Base-by-base conservation (phyloP, 35 echinoderm and acorn worm genomes). In the Patiria miniata region DNA sequence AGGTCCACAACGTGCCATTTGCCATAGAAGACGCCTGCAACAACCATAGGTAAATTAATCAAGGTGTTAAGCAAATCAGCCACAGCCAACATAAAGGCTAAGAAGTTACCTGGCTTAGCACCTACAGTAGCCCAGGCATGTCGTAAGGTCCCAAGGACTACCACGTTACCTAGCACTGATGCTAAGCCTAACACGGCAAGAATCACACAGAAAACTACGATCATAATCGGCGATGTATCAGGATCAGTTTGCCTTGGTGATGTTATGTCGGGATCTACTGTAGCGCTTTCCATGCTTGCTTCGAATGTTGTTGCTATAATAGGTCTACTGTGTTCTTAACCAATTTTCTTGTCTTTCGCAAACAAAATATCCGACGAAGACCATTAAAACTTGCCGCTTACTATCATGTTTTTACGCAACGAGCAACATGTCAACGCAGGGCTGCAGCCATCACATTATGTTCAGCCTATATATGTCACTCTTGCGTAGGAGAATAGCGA, bases 1-100 rank as follows among this genome's bases (percentile, higher is more conserved):
- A 73, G 65, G 14, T 26, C 7, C 9, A 16, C 34, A 14, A 5
- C 29, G 7, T 21, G 19, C 58, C 61, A 73, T 23, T 73, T 10
- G 65, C 29, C 34, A 34, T 36, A 14, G 21, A 7, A 14, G 34
- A 73, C 65, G 7, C 65, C 65, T 32, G 29, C 30, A 14, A 73
- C 14, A 34, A 73, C 65, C 26, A 73, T 14, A 26, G 65, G 65
- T 10, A 73, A 23, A 34, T 73, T 73, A 34, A 73, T 73, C 26
- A 73, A 10, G 23, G 65, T 73, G 65, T 73, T 73, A 5, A 73
- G 65, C 10, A 73, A 23, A 23, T 73, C 65, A 10, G 65, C 65
- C 23, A 73, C 65, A 10, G 65, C 65, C 65, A 73, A 34, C 65
- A 73, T 73, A 10, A 73, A 73, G 65, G 65, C 65, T 10, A 73